Conservation (phyloP, 2,113 vertebrate genomes). For the Melanocharis versteri region DNA sequence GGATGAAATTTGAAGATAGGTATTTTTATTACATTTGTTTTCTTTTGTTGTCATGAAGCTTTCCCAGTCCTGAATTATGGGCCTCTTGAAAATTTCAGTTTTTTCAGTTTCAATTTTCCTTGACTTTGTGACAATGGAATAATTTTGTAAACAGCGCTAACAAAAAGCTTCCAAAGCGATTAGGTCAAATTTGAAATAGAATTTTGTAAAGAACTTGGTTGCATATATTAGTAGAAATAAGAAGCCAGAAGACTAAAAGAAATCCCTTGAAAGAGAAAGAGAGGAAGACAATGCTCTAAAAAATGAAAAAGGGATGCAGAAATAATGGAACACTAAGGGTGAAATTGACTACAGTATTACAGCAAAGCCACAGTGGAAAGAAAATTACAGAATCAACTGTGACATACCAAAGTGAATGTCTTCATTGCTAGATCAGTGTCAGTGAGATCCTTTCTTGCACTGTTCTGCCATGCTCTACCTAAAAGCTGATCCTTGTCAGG, state of each 20-base stretch:
- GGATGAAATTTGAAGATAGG: background rate
- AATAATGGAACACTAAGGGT: background rate
- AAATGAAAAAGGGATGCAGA: background rate
- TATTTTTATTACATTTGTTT: background rate
- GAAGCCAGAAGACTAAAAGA: background rate
- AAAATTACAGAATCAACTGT: background rate
- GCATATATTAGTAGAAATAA: background rate
- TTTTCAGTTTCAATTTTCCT: background rate
- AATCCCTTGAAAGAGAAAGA: background rate
- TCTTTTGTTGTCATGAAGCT: background rate
- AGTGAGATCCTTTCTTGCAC: background rate
- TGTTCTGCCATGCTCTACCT: background rate
- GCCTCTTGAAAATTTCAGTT: background rate
- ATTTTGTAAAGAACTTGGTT: background rate
- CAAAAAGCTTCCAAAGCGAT: background rate
- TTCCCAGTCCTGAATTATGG: background rate
- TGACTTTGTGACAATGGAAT: background rate
- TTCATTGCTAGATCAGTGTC: background rate
- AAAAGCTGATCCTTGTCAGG: background rate
- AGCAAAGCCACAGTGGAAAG: background rate
- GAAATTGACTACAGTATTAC: background rate
- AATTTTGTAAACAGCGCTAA: background rate
- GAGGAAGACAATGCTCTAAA: background rate
- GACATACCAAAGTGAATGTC: rapidly evolving
- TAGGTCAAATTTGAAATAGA: background rate